Evolutionary conservation across 2,113 vertebrate species (phyloP).

Genomic region (Caretta caretta): DNA sequence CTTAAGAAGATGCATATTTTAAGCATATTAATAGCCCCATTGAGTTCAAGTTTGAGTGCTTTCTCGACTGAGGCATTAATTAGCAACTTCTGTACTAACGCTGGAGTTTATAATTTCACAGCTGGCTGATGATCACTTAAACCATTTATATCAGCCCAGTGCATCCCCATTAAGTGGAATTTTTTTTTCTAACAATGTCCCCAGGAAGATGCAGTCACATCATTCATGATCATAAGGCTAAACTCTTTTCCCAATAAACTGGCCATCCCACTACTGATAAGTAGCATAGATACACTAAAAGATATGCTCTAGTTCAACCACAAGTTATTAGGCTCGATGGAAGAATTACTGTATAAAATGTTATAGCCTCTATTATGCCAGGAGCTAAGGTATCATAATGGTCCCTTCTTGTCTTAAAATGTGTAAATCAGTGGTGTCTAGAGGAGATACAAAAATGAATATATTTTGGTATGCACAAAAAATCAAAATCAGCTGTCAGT

Average conservation of each 20-base stretch:
- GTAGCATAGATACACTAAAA: not conserved
- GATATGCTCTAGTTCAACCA: not conserved
- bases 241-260: not conserved
- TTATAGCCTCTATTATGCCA: not conserved
- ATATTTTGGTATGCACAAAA: not conserved
- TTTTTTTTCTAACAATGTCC: conserved; percentile 33
- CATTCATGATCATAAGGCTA: not conserved
- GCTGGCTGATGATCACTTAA: conserved; percentile 62
- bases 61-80: conserved; percentile 42
- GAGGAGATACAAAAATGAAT: conserved; percentile 4
- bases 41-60: not conserved
- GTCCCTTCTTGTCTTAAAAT: not conserved
- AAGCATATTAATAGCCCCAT: not conserved
- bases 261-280: not conserved
- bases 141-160: conserved; percentile 46
- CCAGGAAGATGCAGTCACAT: conserved; percentile 21
- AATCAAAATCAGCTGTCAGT: not conserved
- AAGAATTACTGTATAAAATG: not conserved
- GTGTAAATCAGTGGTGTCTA: not conserved
- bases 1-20: conserved; percentile 20
- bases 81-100: conserved; percentile 54
- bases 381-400: not conserved
- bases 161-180: conserved; percentile 42
- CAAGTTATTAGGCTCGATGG: not conserved
- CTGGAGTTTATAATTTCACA: conserved; percentile 64